phyloP scores from a whole-genome alignment of 1,140 invertebrate genomes.

The Trichonephila clavipes region DNA sequence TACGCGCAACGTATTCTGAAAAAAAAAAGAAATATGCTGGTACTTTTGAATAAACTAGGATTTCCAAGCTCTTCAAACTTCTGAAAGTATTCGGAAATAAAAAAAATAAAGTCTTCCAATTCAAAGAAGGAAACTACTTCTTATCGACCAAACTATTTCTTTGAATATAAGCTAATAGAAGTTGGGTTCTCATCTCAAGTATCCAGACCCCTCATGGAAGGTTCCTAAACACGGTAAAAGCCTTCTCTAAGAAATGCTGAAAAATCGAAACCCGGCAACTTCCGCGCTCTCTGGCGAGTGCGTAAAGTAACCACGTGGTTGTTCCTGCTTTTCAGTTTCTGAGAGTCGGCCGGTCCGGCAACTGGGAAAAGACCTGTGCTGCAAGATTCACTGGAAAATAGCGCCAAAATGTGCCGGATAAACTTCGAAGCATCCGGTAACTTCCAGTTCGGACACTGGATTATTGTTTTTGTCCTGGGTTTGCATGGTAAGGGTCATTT shows the following conservation, averaged over 20 bases:
- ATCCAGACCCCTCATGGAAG: neutral
- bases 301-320: conserved; percentile 58
- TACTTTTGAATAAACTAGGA: too few species aligned
- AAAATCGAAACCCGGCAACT: conserved; percentile 59
- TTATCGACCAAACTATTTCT: too few species aligned
- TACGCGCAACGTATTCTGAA: too few species aligned
- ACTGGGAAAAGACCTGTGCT: neutral
- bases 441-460: conserved; percentile 51
- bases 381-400: neutral
- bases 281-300: conserved; percentile 67
- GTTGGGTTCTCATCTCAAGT: neutral
- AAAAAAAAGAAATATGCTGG: too few species aligned
- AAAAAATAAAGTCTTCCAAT: too few species aligned
- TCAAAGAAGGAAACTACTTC: too few species aligned
- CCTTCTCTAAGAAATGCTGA: neutral
- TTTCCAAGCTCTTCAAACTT: too few species aligned
- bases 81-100: too few species aligned
- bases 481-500: conserved; percentile 33
- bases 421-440: neutral
- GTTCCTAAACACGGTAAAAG: neutral
- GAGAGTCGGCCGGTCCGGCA: conserved; percentile 49
- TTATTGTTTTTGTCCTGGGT: conserved; percentile 15
- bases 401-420: conserved; percentile 34
- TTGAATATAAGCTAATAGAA: neutral
- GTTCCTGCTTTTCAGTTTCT: conserved; percentile 52